Conservation (phyloP, 2,113 vertebrate genomes). For the Heterocephalus glaber region DNA sequence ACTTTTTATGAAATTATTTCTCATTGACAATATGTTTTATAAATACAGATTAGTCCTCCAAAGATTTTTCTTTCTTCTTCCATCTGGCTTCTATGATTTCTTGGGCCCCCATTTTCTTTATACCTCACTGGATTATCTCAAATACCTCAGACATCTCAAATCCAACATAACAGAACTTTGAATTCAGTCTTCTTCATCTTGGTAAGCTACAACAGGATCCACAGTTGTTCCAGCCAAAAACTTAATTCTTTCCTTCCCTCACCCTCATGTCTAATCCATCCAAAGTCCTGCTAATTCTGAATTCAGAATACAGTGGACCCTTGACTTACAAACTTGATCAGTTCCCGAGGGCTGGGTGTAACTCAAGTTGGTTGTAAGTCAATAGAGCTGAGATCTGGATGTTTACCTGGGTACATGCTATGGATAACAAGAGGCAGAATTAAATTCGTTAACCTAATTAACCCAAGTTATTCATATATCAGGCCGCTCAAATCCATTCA, state of each 20-base stretch:
- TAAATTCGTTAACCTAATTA: too few species aligned
- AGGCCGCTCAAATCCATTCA: background rate
- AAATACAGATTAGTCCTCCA: too few species aligned
- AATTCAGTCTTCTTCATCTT: background rate
- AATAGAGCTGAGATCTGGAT: too few species aligned
- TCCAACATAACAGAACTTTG: background rate
- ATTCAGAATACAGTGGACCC: background rate
- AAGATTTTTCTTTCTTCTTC: too few species aligned
- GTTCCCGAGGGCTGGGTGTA: too few species aligned
- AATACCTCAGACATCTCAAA: background rate
- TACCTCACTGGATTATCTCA: background rate
- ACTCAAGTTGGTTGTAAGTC: too few species aligned
- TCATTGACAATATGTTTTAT: too few species aligned
- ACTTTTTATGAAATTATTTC: background rate
- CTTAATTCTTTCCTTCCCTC: background rate
- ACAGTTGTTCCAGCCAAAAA: constrained; percentile 7
- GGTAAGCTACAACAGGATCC: background rate
- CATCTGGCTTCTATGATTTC: background rate
- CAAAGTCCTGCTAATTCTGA: constrained; percentile 21
- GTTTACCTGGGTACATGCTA: too few species aligned
- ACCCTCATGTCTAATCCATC: constrained; percentile 15
- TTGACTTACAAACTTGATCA: too few species aligned
- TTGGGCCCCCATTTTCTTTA: background rate
- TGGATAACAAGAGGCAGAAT: too few species aligned
- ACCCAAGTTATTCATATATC: too few species aligned